Base-by-base conservation (phyloP, 2,888 invertebrate species). In the Antitype chi region DNA sequence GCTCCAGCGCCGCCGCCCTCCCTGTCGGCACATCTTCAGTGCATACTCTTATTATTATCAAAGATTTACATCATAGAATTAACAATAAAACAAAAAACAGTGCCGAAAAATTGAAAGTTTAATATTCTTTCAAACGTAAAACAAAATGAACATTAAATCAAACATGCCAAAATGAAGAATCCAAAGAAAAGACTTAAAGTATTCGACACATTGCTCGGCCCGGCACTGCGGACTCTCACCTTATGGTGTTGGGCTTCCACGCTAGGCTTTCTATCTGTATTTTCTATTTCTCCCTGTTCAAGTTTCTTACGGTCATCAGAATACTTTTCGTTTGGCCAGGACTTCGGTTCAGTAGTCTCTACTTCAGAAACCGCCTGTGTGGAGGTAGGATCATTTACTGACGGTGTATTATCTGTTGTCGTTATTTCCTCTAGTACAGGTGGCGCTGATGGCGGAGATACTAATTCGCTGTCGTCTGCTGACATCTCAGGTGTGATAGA, bases 181-280 rank as follows among this genome's bases (percentile, higher is more conserved):
- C 86, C 88, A 87, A 90, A 87, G 63, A 91, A 84, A 82, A 90
- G 17, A 66, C 74, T 91, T 84, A 87, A 76, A 23, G 86, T 80
- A 71, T 82, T 77, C 67, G 78, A 82, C 74, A 87, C 74, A 77
- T 82, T 87, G 57, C 80, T 89, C 13, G 74, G 74, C 0, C 90
- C 89, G 8, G 84, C 81, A 75, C 82, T 90, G 13, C 63, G 77
- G 6, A 8, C 32, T 62, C 79, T 74, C 11, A 23, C 47, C 6
- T 83, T 52, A 32, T 89, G 87, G 13, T 80, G 87, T 52, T 89
- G 91, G 38, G 93, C 91, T 84, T 93, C 90, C 17, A 92, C n/a
- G 57, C 2, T 55, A 32, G 86, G 55, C 69, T 87, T 89, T 25
- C 90, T 87, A 55, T 84, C 85, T 17, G 59, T 9, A 32, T 75